These are phyloP conservation scores for Aphodius granarius DNA, from an alignment of 2,888 invertebrate genomes.

Conservation along the genomic window DNA sequence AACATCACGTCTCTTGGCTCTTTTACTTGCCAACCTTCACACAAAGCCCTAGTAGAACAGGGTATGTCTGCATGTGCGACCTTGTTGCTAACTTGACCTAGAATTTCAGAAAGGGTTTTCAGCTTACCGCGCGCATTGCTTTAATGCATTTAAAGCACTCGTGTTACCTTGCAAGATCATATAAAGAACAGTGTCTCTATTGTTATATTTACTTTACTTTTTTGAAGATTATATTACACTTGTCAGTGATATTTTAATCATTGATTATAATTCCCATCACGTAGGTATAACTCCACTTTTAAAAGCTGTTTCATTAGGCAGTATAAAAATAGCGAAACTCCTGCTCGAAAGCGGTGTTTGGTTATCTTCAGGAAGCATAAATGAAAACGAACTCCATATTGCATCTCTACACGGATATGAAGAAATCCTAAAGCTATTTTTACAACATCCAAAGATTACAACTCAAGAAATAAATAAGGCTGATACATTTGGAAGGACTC, in stretches of 20 bases:
- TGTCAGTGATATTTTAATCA: too few relatives aligned
- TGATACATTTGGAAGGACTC: conserved; percentile 52
- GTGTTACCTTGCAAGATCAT: neutral
- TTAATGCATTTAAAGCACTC: neutral
- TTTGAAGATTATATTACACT: too few relatives aligned
- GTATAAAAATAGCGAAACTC: conserved; percentile 42
- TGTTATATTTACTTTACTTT: too few relatives aligned
- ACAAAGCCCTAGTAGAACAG: neutral
- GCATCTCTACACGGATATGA: conserved; percentile 47
- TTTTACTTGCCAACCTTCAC: neutral
- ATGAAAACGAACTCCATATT: conserved; percentile 50
- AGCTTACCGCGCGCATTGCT: neutral
- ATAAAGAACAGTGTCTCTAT: neutral
- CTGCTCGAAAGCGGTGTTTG: conserved; percentile 49
- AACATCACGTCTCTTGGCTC: neutral
- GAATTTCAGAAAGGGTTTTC: neutral
- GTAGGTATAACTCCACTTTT: conserved; percentile 49
- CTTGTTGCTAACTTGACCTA: neutral
- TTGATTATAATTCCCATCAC: conserved; percentile 23
- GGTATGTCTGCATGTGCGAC: neutral
- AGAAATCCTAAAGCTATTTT: conserved; percentile 39
- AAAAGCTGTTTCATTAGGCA: conserved; percentile 50
- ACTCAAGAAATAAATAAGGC: conserved; percentile 38
- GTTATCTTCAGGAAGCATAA: conserved; percentile 40
- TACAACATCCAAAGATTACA: conserved; percentile 39